Conservation (phyloP, 2,113 vertebrate genomes). For the Stercorarius parasiticus region DNA sequence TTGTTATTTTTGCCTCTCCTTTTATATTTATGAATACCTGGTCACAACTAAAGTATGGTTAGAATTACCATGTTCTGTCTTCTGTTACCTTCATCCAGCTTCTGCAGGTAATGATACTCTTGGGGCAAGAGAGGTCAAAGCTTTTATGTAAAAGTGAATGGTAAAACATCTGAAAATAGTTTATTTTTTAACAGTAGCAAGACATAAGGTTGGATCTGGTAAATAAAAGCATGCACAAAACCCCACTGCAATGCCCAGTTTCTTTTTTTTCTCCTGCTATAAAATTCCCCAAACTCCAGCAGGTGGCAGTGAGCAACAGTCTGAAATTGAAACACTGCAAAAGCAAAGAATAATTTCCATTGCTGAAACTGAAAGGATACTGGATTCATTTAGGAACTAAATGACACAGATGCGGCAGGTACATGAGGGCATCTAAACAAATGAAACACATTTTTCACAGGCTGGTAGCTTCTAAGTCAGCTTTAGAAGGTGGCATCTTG, state of each 20-base stretch:
- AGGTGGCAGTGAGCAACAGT: slow-evolving; percentile 60
- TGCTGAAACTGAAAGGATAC: not conserved
- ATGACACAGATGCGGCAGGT: not conserved
- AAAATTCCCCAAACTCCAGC: not conserved
- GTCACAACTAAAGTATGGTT: not conserved
- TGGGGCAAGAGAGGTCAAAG: not conserved
- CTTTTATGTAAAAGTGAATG: not conserved
- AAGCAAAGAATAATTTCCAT: not conserved
- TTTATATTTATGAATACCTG: not conserved
- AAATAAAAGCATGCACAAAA: not conserved
- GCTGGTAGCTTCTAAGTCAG: not conserved
- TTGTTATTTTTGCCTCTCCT: not conserved
- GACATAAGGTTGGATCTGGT: not conserved
- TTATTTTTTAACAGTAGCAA: not conserved
- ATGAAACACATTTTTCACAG: slow-evolving; percentile 34
- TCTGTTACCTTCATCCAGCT: not conserved
- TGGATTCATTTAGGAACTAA: not conserved
- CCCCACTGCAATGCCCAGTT: not conserved
- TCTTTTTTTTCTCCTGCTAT: not conserved
- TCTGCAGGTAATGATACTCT: not conserved
- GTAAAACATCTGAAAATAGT: not conserved
- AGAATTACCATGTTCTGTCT: not conserved
- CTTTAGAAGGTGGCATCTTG: not conserved
- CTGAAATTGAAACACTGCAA: not conserved
- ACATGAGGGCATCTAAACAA: slow-evolving; percentile 29